These are phyloP conservation scores for Ictidomys tridecemlineatus DNA, from an alignment of 2,113 vertebrate genomes.

Conservation along the genomic window DNA sequence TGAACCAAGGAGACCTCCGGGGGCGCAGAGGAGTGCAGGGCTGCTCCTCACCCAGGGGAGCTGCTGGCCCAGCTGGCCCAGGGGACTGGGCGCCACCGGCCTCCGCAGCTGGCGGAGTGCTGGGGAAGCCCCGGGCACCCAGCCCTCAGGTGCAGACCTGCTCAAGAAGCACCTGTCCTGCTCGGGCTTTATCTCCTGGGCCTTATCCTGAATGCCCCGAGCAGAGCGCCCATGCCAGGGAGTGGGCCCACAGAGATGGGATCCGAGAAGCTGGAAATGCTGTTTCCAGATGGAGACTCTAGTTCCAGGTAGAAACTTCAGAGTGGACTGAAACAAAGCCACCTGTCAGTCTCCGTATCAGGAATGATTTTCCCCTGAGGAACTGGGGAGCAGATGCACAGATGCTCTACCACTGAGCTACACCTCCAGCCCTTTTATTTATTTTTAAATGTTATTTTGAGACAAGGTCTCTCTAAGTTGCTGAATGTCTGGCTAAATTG, in stretches of 20 bases:
- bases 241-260: fast-evolving
- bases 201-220: background rate
- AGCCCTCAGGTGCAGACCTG: too few relatives aligned
- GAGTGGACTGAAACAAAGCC: background rate
- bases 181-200: background rate
- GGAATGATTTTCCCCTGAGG: background rate
- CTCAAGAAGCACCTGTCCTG: too few relatives aligned
- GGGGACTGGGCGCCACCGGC: background rate
- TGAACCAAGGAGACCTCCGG: too few relatives aligned
- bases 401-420: too few relatives aligned
- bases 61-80: background rate
- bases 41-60: background rate
- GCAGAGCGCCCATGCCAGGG: background rate
- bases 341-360: fast-evolving
- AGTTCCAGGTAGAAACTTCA: background rate
- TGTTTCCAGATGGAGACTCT: background rate
- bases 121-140: too few relatives aligned
- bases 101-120: too few relatives aligned
- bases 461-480: too few relatives aligned
- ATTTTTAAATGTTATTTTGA: too few relatives aligned
- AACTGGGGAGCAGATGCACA: too few relatives aligned
- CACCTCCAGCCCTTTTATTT: too few relatives aligned
- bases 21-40: too few relatives aligned
- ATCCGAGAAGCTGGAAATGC: background rate
- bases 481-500: too few relatives aligned